Evolutionary conservation across 2,113 vertebrate species (phyloP), one percentile per base, ranked within the genome.

Genomic region (Pampusana beccarii): DNA sequence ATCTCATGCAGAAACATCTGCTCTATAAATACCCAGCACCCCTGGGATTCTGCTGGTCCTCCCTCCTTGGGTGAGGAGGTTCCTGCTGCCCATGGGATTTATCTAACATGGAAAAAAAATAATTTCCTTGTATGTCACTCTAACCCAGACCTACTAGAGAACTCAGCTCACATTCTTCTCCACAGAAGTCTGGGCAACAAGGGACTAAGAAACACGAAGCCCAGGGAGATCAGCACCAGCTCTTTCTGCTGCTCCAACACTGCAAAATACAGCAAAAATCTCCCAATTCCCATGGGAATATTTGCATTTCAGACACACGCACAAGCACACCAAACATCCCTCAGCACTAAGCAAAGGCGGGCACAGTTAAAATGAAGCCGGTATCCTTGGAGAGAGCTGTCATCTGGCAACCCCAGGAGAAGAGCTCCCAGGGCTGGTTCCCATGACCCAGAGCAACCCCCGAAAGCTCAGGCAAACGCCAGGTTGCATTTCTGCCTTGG

Each of bases 341-440:
- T 5, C 26, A 58, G 19, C 57, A 21, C 50, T 26, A 29, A 51
- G 57, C 28, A 36, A 31, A 70, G 51, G n/a, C 1, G 1, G 21
- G 34, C 17, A 18, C 1, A 3, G 29, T 25, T 31, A 48, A 78
- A 56, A 44, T 0, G 1, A 60, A n/a, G 44, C 28, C 11, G 15
- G 13, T 5, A 10, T 2, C 8, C 62, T 67, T 11, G 36, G 24
- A 73, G 10, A 8, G 16, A 53, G 16, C 11, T 72, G 33, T 75
- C 6, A 54, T 54, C 38, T 46, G 66, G 16, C 48, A 56, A 0
- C 26, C 33, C 58, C 67, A 83, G n/a, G 16, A 60, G 42, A 82
- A 65, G 5, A 4, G 38, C 42, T 56, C 29, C 34, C 31, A 70
- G 16, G 11, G 15, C 24, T 72, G 19, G 23, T 20, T 78, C 42